Base-by-base conservation (phyloP, 2,113 vertebrate genomes). In the Toxostoma redivivum region DNA sequence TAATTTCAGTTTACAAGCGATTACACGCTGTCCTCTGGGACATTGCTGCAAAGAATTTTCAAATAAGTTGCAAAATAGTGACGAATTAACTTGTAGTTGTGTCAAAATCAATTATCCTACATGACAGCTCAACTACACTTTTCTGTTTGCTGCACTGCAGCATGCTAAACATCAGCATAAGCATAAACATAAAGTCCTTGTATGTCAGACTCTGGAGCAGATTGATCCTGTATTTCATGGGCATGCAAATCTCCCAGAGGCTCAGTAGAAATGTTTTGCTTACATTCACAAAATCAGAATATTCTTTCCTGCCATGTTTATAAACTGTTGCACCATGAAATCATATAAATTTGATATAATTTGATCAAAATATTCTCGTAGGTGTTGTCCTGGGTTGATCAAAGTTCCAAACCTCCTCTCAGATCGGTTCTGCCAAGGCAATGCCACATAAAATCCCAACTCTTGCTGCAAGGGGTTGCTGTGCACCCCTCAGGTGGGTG, bases 61-160 rank as follows among this genome's bases (percentile, higher is more conserved):
- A 98, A 98, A 97, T 98, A 98, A 99, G 98, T 98, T 98, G 98
- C 98, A 98, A 98, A 99, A 98, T 98, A 98, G 98, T 99, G 98
- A 99, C 95, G 98, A 99, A 99, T 99, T 98, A 99, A 99, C 98
- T 98, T 97, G 97, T 98, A 98, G 98, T 98, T 98, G 98, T 99
- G 99, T 99, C 99, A 99, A 98, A 99, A 99, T 98, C 99, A 99
- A 98, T 99, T 99, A 99, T 98, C 96, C 97, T 97, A 96, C 98
- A 98, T 98, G 98, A 98, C 98, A 98, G 98, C 98, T 99, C 99
- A 97, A 98, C 98, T 98, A 96, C 96, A 96, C 97, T 97, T 93
- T 91, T 78, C 90, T 86, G 2, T 91, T 96, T 96, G 94, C 94
- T 93, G 87, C 88, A 95, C 60, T 96, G 95, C 94, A 95, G 92